phyloP scores from a whole-genome alignment of 1,140 invertebrate genomes.

The Drosophila nasuta region DNA sequence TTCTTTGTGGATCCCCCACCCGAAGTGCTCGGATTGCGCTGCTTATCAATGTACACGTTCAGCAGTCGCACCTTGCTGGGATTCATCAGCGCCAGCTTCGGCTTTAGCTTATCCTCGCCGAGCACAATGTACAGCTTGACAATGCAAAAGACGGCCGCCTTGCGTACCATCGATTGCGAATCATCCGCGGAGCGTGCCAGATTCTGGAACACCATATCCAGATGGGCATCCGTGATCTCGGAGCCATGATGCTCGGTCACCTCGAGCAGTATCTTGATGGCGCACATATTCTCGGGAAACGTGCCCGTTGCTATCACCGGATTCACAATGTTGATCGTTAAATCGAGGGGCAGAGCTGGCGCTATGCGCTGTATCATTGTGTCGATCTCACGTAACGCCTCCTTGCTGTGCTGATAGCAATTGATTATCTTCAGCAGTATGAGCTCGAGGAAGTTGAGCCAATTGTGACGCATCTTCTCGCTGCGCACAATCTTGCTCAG shows the following conservation, averaged over 20 bases:
- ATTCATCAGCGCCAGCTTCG: conserved; percentile 91
- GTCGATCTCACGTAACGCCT: conserved; percentile 87
- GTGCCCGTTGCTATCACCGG: conserved; percentile 94
- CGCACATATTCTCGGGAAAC: conserved; percentile 94
- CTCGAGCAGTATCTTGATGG: conserved; percentile 96
- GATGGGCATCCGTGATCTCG: conserved; percentile 90
- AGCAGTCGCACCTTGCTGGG: conserved; percentile 89
- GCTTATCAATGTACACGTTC: conserved; percentile 81
- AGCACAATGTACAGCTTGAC: conserved; percentile 95
- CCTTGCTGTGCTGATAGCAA: conserved; percentile 91
- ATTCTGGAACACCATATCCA: conserved; percentile 94
- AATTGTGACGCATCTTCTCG: conserved; percentile 90
- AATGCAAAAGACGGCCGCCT: conserved; percentile 97
- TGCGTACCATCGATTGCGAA: conserved; percentile 94
- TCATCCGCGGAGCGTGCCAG: conserved; percentile 95
- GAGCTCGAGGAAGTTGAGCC: conserved; percentile 94
- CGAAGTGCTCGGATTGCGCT: conserved; percentile 58
- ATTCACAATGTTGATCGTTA: conserved; percentile 87
- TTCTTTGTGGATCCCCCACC: conserved; percentile 75
- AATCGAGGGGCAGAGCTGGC: conserved; percentile 89
- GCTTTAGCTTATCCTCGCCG: conserved; percentile 92
- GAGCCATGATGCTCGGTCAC: conserved; percentile 90
- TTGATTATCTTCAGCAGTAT: conserved; percentile 94
- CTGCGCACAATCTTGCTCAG: conserved; percentile 93
- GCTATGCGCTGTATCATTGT: conserved; percentile 89